A percentile compares a stretch with the other conserved stretches of the same genome.
phyloP scores from a whole-genome alignment of 2,113 vertebrate genomes.

The Phrynosoma platyrhinos region DNA sequence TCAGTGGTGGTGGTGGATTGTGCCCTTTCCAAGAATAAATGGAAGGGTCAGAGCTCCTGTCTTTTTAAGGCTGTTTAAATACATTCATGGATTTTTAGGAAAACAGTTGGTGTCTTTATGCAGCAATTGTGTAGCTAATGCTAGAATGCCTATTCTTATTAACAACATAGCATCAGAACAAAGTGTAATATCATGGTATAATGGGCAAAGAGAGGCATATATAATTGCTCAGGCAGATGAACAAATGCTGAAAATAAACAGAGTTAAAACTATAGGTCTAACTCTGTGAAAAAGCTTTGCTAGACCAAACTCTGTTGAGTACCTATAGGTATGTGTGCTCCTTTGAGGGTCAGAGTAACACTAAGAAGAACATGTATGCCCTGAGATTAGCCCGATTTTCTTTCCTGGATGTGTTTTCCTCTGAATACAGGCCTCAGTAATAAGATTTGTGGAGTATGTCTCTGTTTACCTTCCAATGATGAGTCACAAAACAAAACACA shows the following conservation, averaged over 20 bases:
- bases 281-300: no score
- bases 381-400: no score
- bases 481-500: no score
- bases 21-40: neutral
- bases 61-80: neutral
- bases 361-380: neutral
- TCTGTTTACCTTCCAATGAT: no score
- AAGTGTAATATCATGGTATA: neutral
- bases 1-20: neutral
- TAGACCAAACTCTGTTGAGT: neutral
- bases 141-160: neutral
- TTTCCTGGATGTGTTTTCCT: no score
- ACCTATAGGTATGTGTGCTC: neutral
- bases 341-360: neutral
- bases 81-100: neutral
- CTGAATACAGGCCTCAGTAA: no score
- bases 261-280: no score
- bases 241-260: no score
- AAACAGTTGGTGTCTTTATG: neutral
- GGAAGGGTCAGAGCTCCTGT: neutral
- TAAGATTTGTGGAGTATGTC: no score
- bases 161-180: neutral
- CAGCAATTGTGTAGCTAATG: neutral
- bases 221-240: no score
- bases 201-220: neutral